Evolutionary conservation across 23 tunicate species (phyloP), one percentile per base, ranked within the genome.

Genomic region (Halocynthia aurantium): DNA sequence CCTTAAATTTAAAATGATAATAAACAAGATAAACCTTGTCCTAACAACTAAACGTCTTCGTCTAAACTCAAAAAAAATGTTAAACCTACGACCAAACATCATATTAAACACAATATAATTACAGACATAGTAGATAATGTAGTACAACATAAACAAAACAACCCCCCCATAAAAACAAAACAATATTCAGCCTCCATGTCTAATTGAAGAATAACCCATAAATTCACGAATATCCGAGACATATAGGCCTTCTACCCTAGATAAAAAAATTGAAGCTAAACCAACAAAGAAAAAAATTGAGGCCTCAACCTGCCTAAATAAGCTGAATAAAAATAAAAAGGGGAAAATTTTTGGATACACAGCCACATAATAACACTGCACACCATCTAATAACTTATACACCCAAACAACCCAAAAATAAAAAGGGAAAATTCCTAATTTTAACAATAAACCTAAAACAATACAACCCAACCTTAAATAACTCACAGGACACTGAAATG

Each of bases 81-180:
- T 74, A n/a, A 74, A 53, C 0, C 18, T 74, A 55, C 78, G 57
- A 11, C 57, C 66, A 18, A 5, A 15, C 1, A 74, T 53, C 53
- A 74, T 55, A 53, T 55, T 13, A 10, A 74, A 53, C 2, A 74
- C 21, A 53, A 74, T 7, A 71, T 51, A 71, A 10, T 10, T 71
- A 31, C 9, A 71, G 2, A 31, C 12, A 31, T 31, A 71, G 6
- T 13, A 50, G 5, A 71, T 11, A 0, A 71, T 6, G 6, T 12
- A 71, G 6, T 51, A 71, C 6, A 71, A 6, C 15, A 71, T 5
- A 71, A 71, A 50, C 52, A 71, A 71, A n/a, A 51, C 2, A 71
- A 12, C 4, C 1, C 21, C 21, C 4, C n/a, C n/a, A 60, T 17
- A 60, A 60, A 60, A 60, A 60, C n/a, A 60, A 60, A 60, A 60